Base-by-base conservation (phyloP, 2,113 vertebrate species). In the Limnothrissa miodon region DNA sequence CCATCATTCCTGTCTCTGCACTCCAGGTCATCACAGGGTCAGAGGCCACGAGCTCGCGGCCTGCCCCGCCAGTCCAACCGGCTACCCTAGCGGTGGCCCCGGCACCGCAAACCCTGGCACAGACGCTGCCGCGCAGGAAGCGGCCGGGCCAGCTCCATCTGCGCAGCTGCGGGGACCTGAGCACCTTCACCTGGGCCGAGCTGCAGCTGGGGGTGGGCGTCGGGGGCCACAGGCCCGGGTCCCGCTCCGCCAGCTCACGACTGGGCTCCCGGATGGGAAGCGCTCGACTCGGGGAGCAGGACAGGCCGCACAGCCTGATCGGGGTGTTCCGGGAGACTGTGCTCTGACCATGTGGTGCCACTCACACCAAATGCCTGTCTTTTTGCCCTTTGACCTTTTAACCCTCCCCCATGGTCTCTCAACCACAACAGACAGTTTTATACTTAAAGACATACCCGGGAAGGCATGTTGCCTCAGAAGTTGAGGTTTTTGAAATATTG, bases 161-260 rank as follows among this genome's bases (percentile, higher is more conserved):
- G 83, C 84, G 87, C 59, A 96, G 94, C 86, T 96, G 95, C 7
- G 96, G 96, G 0, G 95, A 96, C 84, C 89, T 96, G 45, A 96
- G 94, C 89, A 94, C 94, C 80, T 96, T 95, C 33, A 93, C 91
- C 25, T 86, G 86, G 0, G 83, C 59, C 0, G 90, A 93, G 62
- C 80, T 88, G 0, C 85, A 90, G 0, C 11, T 19, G 1, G 78
- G 23, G 51, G 51, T 23, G 51, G 51, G 51, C 51, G 23, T 45
- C 0, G 25, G 13, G 0, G 84, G 88, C 53, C 85, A 82, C 23
- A 89, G 81, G 45, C 53, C 83, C 45, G 66, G 80, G 1, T 42
- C 51, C 53, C 1, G 62, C 70, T 2, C 66, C 11, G 66, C 33
- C 66, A 74, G 66, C 66, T 74, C 66, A 11, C 25, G 66, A 33